Percentiles rank a stretch among this genome's conserved stretches.
Conservation (phyloP, 2,888 invertebrate genomes). For the Coenonympha glycerion region DNA sequence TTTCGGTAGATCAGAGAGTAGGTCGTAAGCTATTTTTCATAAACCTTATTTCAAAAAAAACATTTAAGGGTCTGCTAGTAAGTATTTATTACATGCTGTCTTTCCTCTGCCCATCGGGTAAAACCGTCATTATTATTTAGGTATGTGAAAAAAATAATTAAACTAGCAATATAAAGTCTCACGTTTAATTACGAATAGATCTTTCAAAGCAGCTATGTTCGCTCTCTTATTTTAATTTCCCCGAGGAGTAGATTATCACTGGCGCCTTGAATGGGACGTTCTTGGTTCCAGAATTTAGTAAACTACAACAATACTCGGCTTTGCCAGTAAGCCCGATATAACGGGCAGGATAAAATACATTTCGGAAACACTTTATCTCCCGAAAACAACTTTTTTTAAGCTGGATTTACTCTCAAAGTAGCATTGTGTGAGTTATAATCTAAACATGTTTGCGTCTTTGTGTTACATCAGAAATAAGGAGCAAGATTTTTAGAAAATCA, state of each 20-base stretch:
- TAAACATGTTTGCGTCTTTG: not conserved
- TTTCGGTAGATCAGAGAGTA: too few relatives aligned
- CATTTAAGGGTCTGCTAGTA: too few relatives aligned
- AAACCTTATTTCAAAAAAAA: too few relatives aligned
- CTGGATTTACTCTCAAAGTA: not conserved
- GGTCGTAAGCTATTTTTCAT: too few relatives aligned
- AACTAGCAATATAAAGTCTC: not conserved
- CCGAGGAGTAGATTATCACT: not conserved
- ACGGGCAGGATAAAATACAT: slow-evolving; percentile 2
- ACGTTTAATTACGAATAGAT: not conserved
- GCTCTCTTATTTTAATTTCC: not conserved
- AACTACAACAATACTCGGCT: not conserved
- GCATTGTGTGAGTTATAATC: not conserved
- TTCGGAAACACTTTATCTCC: not conserved
- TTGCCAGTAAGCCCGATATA: not conserved
- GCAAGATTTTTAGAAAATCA: too few relatives aligned
- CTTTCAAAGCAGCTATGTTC: not conserved
- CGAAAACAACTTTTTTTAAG: not conserved
- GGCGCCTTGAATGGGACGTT: not conserved
- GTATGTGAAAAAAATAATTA: too few relatives aligned
- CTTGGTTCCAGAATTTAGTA: not conserved
- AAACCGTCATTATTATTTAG: too few relatives aligned
- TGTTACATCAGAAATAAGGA: too few relatives aligned
- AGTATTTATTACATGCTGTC: too few relatives aligned
- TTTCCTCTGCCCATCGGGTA: too few relatives aligned